Evolutionary conservation across 2,113 vertebrate species (phyloP), one percentile per base, ranked within the genome.

Genomic region (Syngnathus floridae): DNA sequence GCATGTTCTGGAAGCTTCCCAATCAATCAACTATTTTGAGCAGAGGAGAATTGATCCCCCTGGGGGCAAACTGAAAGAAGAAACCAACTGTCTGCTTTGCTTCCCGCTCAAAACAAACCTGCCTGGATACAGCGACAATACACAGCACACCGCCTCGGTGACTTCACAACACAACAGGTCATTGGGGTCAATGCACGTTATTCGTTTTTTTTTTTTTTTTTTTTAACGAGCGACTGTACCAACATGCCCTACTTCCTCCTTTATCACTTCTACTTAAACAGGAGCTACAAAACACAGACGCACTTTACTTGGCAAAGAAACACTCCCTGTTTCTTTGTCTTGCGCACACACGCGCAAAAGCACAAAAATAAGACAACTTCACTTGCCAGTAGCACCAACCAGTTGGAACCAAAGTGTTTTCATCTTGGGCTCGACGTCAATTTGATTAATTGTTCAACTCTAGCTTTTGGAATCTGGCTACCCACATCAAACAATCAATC

Each of bases 181-280:
- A 7, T 48, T 13, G 10, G 21, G 60, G 16, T 66, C 58, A 74
- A 55, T 77, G 63, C 74, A 80, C 14, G 26, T 66, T 1, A 17
- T 62, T 61, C 48, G 62, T 46, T 48, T 49, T 60, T 51, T 64
- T 26, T 12, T 3, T n/a, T 13, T 9, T 12, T 3, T 16, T 9
- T 41, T 61, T 67, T 35, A 37, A 67, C 37, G 37, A 67, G 49
- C 26, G 4, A 65, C 72, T 46, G 78, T 75, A 78, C 8, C 11
- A 66, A 84, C 83, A 75, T 77, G 82, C 35, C 64, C 65, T 54
- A 46, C 48, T 62, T 77, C 22, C 62, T 1, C 78, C 70, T 71
- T 77, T 61, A 70, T 63, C 63, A 74, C 71, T 77, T 78, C 40
- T 49, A 82, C 71, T 85, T 76, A 59, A 82, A 81, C 80, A 85